Base-by-base conservation (phyloP, 2,113 vertebrate genomes). In the Festucalex cinctus region DNA sequence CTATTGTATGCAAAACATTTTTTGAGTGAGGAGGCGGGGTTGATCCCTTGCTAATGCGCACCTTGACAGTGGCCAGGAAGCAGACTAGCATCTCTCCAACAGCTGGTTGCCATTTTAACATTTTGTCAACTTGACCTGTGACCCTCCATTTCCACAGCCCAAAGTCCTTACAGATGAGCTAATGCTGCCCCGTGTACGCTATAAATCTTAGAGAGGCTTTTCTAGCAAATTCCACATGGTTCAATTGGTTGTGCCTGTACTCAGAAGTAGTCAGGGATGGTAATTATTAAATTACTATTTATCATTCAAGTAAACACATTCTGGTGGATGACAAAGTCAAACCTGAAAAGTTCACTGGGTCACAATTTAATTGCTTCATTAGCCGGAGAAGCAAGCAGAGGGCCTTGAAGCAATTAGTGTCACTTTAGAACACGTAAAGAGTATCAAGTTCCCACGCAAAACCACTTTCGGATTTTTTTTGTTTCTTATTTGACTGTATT, bases 401-500 rank as follows among this genome's bases (percentile, higher is more conserved):
- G 65, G 57, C 44, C n/a, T 37, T 28, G 16, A 9, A 9, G 6
- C 43, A 59, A 72, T 1, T 60, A 60, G 6, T 65, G 35, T 35
- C 58, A 49, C 41, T 76, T 66, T 72, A 53, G 49, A 75, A 69
- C 16, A 63, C 61, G 71, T 62, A 28, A 71, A 63, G 66, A 69
- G 48, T 66, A 26, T 56, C 28, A 53, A 80, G 64, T 81, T 78
- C 49, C 46, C 80, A 75, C 68, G 71, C 70, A 70, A 90, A 95
- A 93, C 93, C 90, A 94, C 91, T 95, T 94, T 93, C 93, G 93
- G 95, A 20, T n/a, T 10, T 63, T 91, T 93, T 94, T 79, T 86
- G n/a, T n/a, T 92, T 91, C 93, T 93, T 95, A 92, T 96, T 95
- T 96, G 93, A 96, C 94, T 94, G 94, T 94, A 94, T 97, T 97